phyloP scores from a whole-genome alignment of 2,888 invertebrate species.

The Thelaira solivaga region DNA sequence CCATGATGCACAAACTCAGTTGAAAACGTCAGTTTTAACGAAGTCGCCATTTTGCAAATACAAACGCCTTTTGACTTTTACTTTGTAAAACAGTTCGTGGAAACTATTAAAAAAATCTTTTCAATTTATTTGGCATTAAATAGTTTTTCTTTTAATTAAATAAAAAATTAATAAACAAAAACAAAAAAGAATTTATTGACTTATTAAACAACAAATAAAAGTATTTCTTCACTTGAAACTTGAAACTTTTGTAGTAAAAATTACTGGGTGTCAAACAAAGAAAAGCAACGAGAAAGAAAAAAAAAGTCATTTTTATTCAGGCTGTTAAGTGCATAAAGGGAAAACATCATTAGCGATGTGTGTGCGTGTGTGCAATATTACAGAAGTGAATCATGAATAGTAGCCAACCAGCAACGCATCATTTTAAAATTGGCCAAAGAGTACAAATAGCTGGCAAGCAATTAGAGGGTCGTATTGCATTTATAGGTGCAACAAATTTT shows the following conservation, averaged over 20 bases:
- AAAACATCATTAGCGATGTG: constrained; percentile 19
- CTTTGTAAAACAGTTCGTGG: background rate
- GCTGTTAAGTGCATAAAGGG: background rate
- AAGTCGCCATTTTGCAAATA: constrained; percentile 54
- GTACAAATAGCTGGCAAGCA: constrained; percentile 92
- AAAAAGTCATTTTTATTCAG: background rate
- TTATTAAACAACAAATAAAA: too few species aligned
- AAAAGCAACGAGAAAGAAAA: background rate
- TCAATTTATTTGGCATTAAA: background rate
- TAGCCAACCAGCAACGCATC: constrained; percentile 75
- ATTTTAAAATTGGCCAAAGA: constrained; percentile 84
- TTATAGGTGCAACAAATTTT: constrained; percentile 92
- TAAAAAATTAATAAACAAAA: too few species aligned
- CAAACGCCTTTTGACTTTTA: constrained; percentile 54
- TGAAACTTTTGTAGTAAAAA: too few species aligned
- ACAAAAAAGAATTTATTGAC: too few species aligned
- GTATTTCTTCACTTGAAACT: too few species aligned
- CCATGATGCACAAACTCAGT: background rate
- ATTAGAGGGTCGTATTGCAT: constrained; percentile 92
- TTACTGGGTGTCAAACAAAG: too few species aligned
- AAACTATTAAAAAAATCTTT: background rate
- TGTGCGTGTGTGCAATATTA: constrained; percentile 25
- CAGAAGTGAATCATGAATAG: constrained; percentile 59
- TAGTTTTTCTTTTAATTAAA: background rate
- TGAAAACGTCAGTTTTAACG: constrained; percentile 34